Conservation (phyloP, 2,113 vertebrate genomes). For the Bambusicola thoracicus region DNA sequence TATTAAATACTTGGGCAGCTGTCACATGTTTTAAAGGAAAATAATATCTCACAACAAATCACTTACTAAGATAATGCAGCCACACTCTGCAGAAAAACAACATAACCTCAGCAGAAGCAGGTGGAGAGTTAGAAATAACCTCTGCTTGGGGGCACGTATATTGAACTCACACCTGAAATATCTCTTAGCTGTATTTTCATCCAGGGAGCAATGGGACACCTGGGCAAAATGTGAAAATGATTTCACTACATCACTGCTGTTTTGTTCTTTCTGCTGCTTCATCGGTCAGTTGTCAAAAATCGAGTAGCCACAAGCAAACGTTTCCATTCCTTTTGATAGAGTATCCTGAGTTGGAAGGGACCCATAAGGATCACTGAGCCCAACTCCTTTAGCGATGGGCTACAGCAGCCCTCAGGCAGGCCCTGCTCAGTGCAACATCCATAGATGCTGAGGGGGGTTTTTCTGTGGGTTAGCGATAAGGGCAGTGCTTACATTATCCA, state of each 20-base stretch:
- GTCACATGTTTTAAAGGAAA: constrained; percentile 74
- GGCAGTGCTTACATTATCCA: fast-evolving
- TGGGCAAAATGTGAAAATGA: constrained; percentile 10
- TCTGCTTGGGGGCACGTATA: constrained; percentile 36
- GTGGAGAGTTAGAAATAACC: constrained; percentile 53
- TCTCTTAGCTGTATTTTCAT: constrained; percentile 37
- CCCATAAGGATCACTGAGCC: no score
- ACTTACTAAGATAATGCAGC: constrained; percentile 71
- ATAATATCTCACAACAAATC: constrained; percentile 67
- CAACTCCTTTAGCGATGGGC: background rate
- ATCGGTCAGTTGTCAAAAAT: background rate
- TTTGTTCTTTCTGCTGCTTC: background rate
- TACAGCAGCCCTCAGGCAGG: background rate
- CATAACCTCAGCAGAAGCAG: constrained; percentile 41
- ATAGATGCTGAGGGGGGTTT: background rate
- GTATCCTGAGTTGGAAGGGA: no score
- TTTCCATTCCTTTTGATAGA: background rate
- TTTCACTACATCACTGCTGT: background rate
- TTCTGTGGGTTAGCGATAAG: background rate
- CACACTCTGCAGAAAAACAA: constrained; percentile 39
- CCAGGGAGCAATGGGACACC: constrained; percentile 29
- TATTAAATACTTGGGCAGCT: constrained; percentile 78
- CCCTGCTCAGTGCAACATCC: background rate
- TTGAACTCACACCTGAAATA: constrained; percentile 69
- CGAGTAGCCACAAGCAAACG: background rate